Base-by-base conservation (phyloP, 2,888 invertebrate species). In the Monochamus alternatus region DNA sequence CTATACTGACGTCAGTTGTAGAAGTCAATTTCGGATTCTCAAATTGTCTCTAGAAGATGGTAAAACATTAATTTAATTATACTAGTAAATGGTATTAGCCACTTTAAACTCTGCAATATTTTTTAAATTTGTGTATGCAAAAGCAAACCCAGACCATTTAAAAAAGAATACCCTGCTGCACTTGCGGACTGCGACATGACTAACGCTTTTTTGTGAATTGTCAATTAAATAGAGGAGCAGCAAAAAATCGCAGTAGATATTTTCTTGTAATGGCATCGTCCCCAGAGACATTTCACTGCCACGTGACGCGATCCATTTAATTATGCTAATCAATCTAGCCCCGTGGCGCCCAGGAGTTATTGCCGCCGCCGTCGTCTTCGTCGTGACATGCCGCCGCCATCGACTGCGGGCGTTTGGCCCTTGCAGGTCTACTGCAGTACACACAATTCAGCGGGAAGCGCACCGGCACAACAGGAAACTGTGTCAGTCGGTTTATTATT, bases 401-500 rank as follows among this genome's bases (percentile, higher is more conserved):
- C 8, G 66, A 52, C 55, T 31, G 32, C 55, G 62, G 43, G 32
- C 47, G 70, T 32, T 58, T 62, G 32, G 43, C 12, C 47, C 30
- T 43, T 63, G 62, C 63, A 63, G 62, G 70, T 62, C 62, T 47
- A 62, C 63, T 71, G 70, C 63, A 62, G 70, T 59, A 58, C 38
- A 31, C 32, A 71, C 60, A 62, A 71, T 5, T 71, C 71, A 71
- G 51, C 12, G 55, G 12, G 43, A 68, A 59, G 60, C 60, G 67
- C 67, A 68, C 59, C 55, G 68, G 55, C 60, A 59, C 31, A 32
- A 52, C 67, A 74, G 68, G 63, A 74, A 74, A 68, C 68, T 74
- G 67, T 74, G 74, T 74, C 74, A 74, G 55, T 67, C 62, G 74
- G 62, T 63, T 74, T 74, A 63, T 68, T 74, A 74, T 74, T 68